Conservation (phyloP, 2,888 invertebrate genomes). For the Sarcophaga caerulescens region DNA sequence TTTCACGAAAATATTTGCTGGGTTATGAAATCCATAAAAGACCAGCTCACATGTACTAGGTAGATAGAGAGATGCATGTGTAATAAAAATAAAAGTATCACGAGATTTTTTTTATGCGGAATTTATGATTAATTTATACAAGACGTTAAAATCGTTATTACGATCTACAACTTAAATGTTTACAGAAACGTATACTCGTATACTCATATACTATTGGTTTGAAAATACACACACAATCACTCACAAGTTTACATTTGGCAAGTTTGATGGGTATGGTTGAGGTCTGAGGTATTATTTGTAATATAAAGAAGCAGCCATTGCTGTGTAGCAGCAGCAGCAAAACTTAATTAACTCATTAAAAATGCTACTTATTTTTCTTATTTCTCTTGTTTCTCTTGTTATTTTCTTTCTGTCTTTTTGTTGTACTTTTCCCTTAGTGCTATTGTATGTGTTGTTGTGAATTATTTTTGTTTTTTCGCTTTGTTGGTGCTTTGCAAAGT, state of each 20-base stretch:
- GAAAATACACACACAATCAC: background rate
- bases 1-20: background rate
- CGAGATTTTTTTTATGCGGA: constrained; percentile 35
- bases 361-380: constrained; percentile 67
- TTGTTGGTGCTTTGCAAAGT: background rate
- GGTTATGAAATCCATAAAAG: background rate
- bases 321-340: constrained; percentile 68
- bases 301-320: background rate
- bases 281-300: background rate
- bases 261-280: background rate
- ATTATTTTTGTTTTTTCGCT: background rate
- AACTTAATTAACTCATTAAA: constrained; percentile 80
- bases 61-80: background rate
- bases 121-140: constrained; percentile 70
- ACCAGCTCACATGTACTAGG: background rate
- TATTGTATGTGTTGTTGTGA: no score
- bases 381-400: no score
- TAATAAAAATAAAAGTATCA: background rate
- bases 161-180: constrained; percentile 28
- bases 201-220: background rate
- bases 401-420: no score
- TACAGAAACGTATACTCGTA: background rate
- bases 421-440: no score
- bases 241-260: background rate
- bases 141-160: constrained; percentile 54